A percentile compares a stretch with the other conserved stretches of the same genome.
Conservation (phyloP, 2,113 vertebrate genomes). For the Uropsilus gracilis region DNA sequence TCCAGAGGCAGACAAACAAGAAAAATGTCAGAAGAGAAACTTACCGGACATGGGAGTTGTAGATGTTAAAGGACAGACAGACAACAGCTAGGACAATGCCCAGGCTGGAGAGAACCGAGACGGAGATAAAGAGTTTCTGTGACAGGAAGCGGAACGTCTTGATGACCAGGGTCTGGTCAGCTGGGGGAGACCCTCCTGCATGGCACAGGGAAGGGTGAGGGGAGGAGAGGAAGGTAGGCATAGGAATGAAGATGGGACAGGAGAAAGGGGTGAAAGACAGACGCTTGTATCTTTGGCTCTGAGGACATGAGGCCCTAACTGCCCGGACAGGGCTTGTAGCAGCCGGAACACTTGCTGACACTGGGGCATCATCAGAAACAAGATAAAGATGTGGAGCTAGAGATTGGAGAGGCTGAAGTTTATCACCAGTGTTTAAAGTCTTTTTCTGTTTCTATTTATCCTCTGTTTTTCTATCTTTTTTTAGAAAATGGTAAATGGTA, state of each 20-base stretch:
- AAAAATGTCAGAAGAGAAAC: conserved; percentile 38
- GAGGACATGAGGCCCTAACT: not conserved
- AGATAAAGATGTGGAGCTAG: not conserved
- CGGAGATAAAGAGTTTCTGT: conserved; percentile 95
- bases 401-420: not conserved
- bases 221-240: not conserved
- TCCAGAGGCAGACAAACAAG: not conserved
- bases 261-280: not conserved
- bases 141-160: conserved; percentile 94
- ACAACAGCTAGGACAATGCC: conserved; percentile 94
- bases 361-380: no score
- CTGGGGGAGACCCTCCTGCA: conserved; percentile 90
- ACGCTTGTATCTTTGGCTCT: not conserved
- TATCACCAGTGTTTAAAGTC: not conserved
- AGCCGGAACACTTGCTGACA: not conserved
- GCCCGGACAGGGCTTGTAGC: no score
- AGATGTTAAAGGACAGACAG: conserved; percentile 97
- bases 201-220: not conserved
- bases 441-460: not conserved
- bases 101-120: conserved; percentile 92
- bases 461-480: not conserved
- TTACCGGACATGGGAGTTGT: conserved; percentile 95
- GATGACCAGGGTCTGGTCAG: conserved; percentile 95
- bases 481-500: no score
- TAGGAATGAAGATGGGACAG: not conserved